A percentile compares a stretch with the other conserved stretches of the same genome.
Conservation (phyloP, 64 coral and sea anemone genomes). For the Dendrophyllia cribrosa region DNA sequence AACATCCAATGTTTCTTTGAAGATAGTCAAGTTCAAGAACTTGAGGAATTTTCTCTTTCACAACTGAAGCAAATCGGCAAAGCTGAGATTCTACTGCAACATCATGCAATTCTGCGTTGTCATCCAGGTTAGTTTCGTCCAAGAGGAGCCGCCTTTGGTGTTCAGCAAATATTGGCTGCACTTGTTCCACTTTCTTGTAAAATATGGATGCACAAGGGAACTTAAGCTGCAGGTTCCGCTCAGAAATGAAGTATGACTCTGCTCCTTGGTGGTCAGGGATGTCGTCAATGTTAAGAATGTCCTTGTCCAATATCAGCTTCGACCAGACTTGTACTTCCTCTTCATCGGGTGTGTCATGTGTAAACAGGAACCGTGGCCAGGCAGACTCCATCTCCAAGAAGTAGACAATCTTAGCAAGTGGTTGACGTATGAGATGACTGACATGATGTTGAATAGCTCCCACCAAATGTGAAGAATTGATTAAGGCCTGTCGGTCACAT, state of each 20-base stretch:
- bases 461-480: constrained; percentile 79
- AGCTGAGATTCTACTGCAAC: constrained; percentile 24
- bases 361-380: constrained; percentile 34
- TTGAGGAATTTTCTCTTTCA: constrained; percentile 73
- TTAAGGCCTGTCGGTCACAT: constrained; percentile 81
- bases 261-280: constrained; percentile 69
- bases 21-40: constrained; percentile 59
- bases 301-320: constrained; percentile 53
- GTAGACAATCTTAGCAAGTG: constrained; percentile 81
- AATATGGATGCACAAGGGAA: constrained; percentile 73
- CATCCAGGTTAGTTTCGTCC: constrained; percentile 60
- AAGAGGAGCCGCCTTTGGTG: constrained; percentile 60
- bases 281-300: constrained; percentile 39
- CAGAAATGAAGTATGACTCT: constrained; percentile 62
- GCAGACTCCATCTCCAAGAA: constrained; percentile 84
- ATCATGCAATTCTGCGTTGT: constrained; percentile 58
- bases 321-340: constrained; percentile 48
- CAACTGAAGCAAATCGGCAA: constrained; percentile 48
- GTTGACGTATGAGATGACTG: constrained; percentile 72
- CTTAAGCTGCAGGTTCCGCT: constrained; percentile 46
- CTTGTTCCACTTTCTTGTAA: constrained; percentile 65
- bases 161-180: constrained; percentile 78
- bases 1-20: constrained; percentile 27
- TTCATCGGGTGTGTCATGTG: not conserved
- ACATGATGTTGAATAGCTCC: constrained; percentile 81